Evolutionary conservation across 2,888 invertebrate species (phyloP), one percentile per base, ranked within the genome.

Genomic region (Netelia fuscicornis): DNA sequence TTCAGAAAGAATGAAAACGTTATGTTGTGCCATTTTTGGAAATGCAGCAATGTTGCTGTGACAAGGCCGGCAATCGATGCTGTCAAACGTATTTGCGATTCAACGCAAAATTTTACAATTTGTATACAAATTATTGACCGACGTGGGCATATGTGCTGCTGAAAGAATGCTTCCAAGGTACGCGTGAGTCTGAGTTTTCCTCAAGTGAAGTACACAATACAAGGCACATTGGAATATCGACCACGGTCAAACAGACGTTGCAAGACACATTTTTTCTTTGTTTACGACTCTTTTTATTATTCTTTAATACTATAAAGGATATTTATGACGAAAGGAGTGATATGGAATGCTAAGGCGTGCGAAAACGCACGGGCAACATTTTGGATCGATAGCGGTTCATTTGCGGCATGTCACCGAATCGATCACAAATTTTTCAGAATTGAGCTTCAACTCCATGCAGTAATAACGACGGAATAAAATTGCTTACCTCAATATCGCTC

Each of bases 401-500:
- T 77, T 64, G 81, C 84, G 86, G 87, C 87, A 87, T 88, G 88
- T 79, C 83, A 80, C 80, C 81, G 76, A 79, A 87, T 83, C 84
- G 81, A 87, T 88, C 84, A 64, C 56, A 72, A 78, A 83, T 85
- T 65, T 13, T 44, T 20, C 30, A 71, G n/a, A 68, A 37, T 72
- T 65, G n/a, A 52, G 44, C 25, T n/a, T 5, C 2, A 17, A 64
- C 20, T 58, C 54, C 68, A 54, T 52, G 30, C 44, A 54, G 42
- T 60, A 17, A 44, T 11, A 64, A 70, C 11, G 25, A n/a, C 65
- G 30, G 20, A 54, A 23, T 60, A 60, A 60, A 44, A 25, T 70
- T 8, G 58, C 86, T 91, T 81, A 92, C 92, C 91, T 92, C 92
- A 58, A 91, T 90, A 72, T 92, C 92, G 84, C 92, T 92, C 92